Evolutionary conservation across 2,797 vertebrate genomes (phyloP).

Genomic region (Setipinna tenuifilis): DNA sequence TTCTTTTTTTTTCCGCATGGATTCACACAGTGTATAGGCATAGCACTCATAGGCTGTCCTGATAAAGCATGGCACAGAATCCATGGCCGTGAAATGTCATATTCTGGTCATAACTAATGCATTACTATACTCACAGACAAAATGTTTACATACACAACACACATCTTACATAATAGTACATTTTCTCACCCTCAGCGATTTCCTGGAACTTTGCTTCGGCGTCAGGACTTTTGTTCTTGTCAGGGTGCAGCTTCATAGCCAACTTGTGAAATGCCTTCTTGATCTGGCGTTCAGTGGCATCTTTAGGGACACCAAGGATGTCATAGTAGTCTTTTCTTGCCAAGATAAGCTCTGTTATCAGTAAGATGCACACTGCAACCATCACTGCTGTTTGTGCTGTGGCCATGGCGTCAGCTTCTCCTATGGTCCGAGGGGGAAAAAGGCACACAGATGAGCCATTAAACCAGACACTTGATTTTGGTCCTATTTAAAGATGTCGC

Average conservation of each 20-base stretch:
- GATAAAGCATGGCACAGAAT: neutral
- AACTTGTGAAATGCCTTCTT: conserved; percentile 97
- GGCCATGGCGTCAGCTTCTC: conserved; percentile 76
- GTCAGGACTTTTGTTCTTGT: conserved; percentile 93
- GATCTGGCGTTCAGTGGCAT: conserved; percentile 89
- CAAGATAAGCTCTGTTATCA: conserved; percentile 93
- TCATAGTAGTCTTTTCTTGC: conserved; percentile 93
- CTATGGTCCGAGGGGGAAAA: conserved; percentile 42
- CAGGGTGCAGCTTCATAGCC: conserved; percentile 96
- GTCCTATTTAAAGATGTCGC: neutral
- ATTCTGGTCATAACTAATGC: no score
- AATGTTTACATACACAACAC: neutral
- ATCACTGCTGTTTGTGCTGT: conserved; percentile 83
- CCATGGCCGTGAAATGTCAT: neutral
- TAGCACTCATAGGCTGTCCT: neutral
- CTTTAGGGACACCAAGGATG: conserved; percentile 90
- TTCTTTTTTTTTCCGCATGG: neutral
- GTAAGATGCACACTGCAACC: conserved; percentile 87
- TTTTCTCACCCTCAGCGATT: conserved; percentile 88
- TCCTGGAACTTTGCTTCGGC: conserved; percentile 92
- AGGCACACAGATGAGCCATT: neutral
- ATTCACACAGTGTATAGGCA: neutral
- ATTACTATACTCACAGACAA: neutral
- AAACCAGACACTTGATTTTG: neutral
- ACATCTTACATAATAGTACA: neutral